Base-by-base conservation (phyloP, 2,888 invertebrate genomes). In the Argyresthia goedartella region DNA sequence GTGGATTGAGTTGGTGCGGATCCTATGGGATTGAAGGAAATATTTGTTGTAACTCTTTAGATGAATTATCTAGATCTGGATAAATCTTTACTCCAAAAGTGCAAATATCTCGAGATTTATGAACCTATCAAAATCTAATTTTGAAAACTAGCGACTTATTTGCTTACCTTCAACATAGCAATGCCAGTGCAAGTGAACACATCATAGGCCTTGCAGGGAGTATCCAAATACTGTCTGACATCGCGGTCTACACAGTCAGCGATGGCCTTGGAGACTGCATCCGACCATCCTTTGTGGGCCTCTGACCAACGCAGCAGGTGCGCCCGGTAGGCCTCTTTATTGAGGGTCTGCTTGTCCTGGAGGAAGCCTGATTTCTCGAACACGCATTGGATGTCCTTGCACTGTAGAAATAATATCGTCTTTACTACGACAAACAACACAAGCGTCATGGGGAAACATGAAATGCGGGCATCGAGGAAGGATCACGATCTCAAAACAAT, bases 111-210 rank as follows among this genome's bases (percentile, higher is more conserved):
- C 6, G 25, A 25, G 25, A 25, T 25, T n/a, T 25, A 25, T 25
- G 6, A 25, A 25, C 2, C 25, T 25, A 25, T n/a, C n/a, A n/a
- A n/a, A n/a, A n/a, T n/a, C n/a, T n/a, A n/a, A n/a, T n/a, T n/a
- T n/a, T n/a, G n/a, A n/a, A n/a, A 25, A 25, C 25, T 25, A 25
- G 25, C 3, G 25, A 25, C 25, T 25, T 4, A 25, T 25, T 36
- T 15, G n/a, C 36, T 13, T 65, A 85, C 85, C 77, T 85, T 86
- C 35, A 86, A 55, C 75, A 86, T 74, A 58, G 85, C 81, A 33
- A 84, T 82, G 0, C 82, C 79, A 14, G 85, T 84, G 53, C 85
- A 86, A 16, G 80, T 71, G 51, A 85, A 85, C 0, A 84, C 81
- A 52, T 86, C 85, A 51, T 85, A 84, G 0, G 84, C 81, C 48